These are phyloP conservation scores for Agrochola circellaris DNA, from an alignment of 2,888 invertebrate genomes.

Conservation along the genomic window DNA sequence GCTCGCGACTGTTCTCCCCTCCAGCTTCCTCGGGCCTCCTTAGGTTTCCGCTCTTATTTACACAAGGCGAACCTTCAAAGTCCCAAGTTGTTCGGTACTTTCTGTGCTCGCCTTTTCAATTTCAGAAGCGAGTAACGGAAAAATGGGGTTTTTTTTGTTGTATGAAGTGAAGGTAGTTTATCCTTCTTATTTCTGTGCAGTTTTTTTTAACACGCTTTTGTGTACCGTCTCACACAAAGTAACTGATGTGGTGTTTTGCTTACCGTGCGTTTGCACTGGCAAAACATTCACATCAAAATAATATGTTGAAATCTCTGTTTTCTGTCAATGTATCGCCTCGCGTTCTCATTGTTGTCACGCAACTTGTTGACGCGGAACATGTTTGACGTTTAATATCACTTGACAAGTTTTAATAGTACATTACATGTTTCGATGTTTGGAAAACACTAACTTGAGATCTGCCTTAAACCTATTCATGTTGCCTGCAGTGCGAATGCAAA, in stretches of 20 bases:
- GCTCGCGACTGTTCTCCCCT: constrained; percentile 74
- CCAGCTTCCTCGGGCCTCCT: constrained; percentile 62
- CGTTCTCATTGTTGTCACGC: too few relatives aligned
- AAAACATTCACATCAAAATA: too few relatives aligned
- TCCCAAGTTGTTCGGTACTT: constrained; percentile 79
- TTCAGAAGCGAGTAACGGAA: constrained; percentile 70
- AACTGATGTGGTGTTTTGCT: neutral
- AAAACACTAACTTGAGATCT: too few relatives aligned
- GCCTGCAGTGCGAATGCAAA: too few relatives aligned
- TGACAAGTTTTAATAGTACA: too few relatives aligned
- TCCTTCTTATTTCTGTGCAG: constrained; percentile 14
- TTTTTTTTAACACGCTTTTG: constrained; percentile 23
- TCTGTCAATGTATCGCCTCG: too few relatives aligned
- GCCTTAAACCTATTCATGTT: too few relatives aligned
- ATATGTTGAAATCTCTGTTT: too few relatives aligned
- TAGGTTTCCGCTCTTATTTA: constrained; percentile 83
- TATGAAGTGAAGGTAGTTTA: constrained; percentile 35
- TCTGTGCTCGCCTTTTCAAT: constrained; percentile 72
- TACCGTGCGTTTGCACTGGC: too few relatives aligned
- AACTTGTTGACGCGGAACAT: too few relatives aligned
- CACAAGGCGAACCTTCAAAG: constrained; percentile 83
- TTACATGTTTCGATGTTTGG: too few relatives aligned
- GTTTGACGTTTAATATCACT: too few relatives aligned
- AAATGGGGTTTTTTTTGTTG: constrained; percentile 58
- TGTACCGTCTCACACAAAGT: neutral